Conservation (phyloP, 1,140 invertebrate genomes). For the Bombus haemorrhoidalis region DNA sequence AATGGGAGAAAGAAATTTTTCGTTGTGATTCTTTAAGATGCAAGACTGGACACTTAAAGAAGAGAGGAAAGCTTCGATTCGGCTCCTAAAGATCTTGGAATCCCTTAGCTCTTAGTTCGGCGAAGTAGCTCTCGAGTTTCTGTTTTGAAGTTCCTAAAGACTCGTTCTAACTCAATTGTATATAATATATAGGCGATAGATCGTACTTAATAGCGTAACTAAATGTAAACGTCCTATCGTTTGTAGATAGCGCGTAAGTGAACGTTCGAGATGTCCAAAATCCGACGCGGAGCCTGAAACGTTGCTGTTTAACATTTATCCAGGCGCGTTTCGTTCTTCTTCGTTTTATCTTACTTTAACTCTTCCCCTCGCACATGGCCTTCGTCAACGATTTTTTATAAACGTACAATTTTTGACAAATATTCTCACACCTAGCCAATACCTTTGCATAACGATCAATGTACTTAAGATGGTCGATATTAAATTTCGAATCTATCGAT, state of each 20-base stretch:
- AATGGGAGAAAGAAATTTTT: background rate
- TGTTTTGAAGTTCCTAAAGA: conserved; percentile 68
- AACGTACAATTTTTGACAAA: no score
- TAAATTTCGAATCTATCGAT: no score
- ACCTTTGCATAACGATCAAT: no score
- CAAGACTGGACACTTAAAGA: background rate
- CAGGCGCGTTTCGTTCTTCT: background rate
- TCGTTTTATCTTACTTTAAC: conserved; percentile 7
- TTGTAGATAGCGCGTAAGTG: conserved; percentile 35
- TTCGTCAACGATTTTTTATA: no score
- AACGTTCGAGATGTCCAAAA: conserved; percentile 45
- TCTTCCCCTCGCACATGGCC: conserved; percentile 5
- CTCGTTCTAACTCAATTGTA: conserved; percentile 63
- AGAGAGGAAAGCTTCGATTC: background rate
- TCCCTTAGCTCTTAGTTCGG: conserved; percentile 55
- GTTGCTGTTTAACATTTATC: background rate
- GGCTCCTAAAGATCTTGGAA: conserved; percentile 22
- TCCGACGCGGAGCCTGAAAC: conserved; percentile 46
- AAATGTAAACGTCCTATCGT: conserved; percentile 39
- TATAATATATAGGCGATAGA: conserved; percentile 59
- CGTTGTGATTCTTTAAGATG: background rate
- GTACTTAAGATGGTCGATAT: no score
- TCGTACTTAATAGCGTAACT: conserved; percentile 48
- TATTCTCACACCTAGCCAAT: no score
- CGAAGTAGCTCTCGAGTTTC: conserved; percentile 59